Evolutionary conservation across 1,140 invertebrate genomes (phyloP), one percentile per base, ranked within the genome.

Genomic region (Proales similis): DNA sequence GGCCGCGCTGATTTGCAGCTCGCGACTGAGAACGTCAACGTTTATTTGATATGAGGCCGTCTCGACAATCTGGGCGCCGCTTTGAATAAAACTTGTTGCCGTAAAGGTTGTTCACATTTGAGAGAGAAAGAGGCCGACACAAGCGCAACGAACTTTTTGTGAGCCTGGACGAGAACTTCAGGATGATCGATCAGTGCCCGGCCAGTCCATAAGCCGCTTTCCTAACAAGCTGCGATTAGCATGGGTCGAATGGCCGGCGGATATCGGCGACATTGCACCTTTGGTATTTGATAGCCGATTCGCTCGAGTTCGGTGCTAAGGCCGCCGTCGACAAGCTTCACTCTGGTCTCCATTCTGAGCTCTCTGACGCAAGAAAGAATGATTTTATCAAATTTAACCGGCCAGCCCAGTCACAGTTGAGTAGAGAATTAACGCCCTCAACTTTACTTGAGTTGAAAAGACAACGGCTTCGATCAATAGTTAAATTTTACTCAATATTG

Each of bases 41-140:
- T 84, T 86, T 0, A 88, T 86, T 77, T 93, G 89, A 71, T 93
- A 94, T 2, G 87, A 90, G 63, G 85, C 86, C 4, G 87, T 90
- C 64, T 85, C 81, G 42, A 92, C 84, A 26, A 91, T 77, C 69
- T 91, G 82, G 12, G 87, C 83, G 2, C 89, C 89, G 68, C 85
- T 86, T 83, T 77, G 65, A 22, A 71, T 66, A 67, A 70, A 71
- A 46, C 68, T 74, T 63, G 45, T 62, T 32, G 39, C 27, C 22
- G 49, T 43, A 24, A 32, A 63, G 45, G 7, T 39, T 24, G n/a
- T 14, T 49, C 17, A 30, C 12, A 24, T 14, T 11, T n/a, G 11
- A n/a, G 9, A 36, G 17, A 53, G 1, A 19, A 30, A 49, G 38
- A 49, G 24, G 32, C 38, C 24, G 11, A 2, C 17, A 24, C 22